These are phyloP conservation scores for Mercenaria mercenaria DNA, from an alignment of 1,140 invertebrate genomes.

Conservation along the genomic window DNA sequence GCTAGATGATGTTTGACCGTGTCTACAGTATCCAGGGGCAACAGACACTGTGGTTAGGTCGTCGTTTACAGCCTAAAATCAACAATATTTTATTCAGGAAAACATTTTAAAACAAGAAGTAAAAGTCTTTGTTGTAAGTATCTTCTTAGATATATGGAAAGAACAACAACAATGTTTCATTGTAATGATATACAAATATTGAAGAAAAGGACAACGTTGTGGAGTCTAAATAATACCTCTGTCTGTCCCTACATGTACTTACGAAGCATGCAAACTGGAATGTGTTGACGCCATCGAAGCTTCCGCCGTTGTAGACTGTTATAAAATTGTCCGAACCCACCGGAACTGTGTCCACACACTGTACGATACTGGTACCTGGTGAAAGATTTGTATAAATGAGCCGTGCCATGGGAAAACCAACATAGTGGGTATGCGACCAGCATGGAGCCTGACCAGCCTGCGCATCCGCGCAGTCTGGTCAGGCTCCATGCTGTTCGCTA, in stretches of 20 bases:
- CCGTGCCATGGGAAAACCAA: too few relatives aligned
- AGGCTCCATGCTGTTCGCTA: too few relatives aligned
- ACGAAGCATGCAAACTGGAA: constrained; percentile 62
- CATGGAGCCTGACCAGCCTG: too few relatives aligned
- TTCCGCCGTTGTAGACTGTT: constrained; percentile 30
- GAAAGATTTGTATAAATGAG: too few relatives aligned
- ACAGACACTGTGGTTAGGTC: constrained; percentile 41
- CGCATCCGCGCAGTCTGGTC: too few relatives aligned
- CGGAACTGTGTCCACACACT: constrained; percentile 49
- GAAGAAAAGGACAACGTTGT: too few relatives aligned
- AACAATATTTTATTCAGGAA: too few relatives aligned
- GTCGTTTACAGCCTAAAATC: constrained; percentile 24
- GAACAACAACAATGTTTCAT: too few relatives aligned
- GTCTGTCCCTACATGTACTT: constrained; percentile 22
- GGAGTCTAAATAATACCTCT: too few relatives aligned
- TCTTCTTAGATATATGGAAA: too few relatives aligned
- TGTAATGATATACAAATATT: too few relatives aligned
- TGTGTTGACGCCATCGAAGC: constrained; percentile 1
- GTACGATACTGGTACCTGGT: neutral
- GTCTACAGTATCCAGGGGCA: constrained; percentile 45
- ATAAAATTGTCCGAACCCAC: constrained; percentile 23
- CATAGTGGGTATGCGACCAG: too few relatives aligned
- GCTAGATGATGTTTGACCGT: constrained; percentile 5
- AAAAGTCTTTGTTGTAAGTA: neutral
- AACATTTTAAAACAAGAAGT: neutral